These are phyloP conservation scores for Harpagifer antarcticus DNA, from an alignment of 2,797 vertebrate genomes.

Conservation along the genomic window DNA sequence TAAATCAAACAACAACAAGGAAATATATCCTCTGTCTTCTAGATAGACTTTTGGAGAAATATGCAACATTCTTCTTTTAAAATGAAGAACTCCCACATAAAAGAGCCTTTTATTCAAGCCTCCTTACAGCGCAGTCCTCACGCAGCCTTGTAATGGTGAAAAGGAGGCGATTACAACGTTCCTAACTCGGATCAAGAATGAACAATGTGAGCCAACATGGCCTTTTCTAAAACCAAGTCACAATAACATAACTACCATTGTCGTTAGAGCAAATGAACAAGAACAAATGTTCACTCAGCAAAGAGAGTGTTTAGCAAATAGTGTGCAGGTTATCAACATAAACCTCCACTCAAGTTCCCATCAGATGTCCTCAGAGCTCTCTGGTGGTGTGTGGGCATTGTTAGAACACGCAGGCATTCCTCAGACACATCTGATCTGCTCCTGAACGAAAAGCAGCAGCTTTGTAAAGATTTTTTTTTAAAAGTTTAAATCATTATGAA, in stretches of 20 bases:
- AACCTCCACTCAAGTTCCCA: background rate
- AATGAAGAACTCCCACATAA: background rate
- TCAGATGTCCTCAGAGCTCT: background rate
- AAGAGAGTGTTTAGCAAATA: background rate
- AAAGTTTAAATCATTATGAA: too few species aligned
- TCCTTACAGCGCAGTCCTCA: background rate
- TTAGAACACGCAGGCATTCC: constrained; percentile 45
- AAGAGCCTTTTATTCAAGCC: background rate
- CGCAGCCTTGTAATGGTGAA: background rate
- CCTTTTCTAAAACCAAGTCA: background rate
- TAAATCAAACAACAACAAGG: background rate
- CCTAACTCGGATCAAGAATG: constrained; percentile 13
- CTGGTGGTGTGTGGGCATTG: background rate
- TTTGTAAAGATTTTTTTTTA: background rate
- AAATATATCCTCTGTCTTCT: constrained; percentile 4
- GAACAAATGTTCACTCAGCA: background rate
- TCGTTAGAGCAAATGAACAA: too few species aligned
- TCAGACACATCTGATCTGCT: background rate
- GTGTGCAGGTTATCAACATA: background rate
- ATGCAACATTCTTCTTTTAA: constrained; percentile 38
- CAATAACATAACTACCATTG: constrained; percentile 1
- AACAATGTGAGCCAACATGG: background rate
- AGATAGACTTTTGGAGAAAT: background rate
- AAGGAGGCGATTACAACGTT: constrained; percentile 21
- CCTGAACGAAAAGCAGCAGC: background rate